phyloP scores from a whole-genome alignment of 1,140 invertebrate genomes.

The Macrostomum lignano region DNA sequence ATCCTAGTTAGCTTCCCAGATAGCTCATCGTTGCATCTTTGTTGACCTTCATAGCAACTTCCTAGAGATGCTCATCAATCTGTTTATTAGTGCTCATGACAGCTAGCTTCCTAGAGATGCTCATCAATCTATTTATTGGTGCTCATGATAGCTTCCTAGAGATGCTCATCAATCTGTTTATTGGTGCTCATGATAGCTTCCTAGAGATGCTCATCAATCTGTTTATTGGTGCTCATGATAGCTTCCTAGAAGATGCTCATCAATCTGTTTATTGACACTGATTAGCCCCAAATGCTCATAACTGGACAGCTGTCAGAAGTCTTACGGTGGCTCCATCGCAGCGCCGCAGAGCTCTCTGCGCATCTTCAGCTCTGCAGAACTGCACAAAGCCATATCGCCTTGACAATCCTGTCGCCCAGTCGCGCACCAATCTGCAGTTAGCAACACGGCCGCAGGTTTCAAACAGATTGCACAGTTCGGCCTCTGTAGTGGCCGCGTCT shows the following conservation, averaged over 20 bases:
- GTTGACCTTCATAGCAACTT: too few species aligned
- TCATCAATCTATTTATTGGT: too few species aligned
- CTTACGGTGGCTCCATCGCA: conserved; percentile 33
- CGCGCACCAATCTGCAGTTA: conserved; percentile 39
- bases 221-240: background rate
- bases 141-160: too few species aligned
- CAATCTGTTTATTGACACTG: background rate
- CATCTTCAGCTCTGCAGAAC: conserved; percentile 36
- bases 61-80: too few species aligned
- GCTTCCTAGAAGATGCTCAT: background rate
- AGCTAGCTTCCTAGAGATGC: too few species aligned
- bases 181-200: too few species aligned
- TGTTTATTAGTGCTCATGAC: too few species aligned
- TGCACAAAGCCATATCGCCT: conserved; percentile 59
- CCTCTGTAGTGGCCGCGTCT: conserved; percentile 37
- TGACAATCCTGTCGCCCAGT: conserved; percentile 50
- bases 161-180: too few species aligned
- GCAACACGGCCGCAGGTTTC: conserved; percentile 31
- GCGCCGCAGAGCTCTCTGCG: conserved; percentile 34
- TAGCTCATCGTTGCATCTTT: too few species aligned
- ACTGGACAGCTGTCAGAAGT: background rate
- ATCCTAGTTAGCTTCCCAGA: too few species aligned
- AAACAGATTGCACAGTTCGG: conserved; percentile 22
- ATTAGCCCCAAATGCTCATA: conserved; percentile 4
- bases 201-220: conserved; percentile 40